Base-by-base conservation (phyloP, 92 coral and sea anemone genomes). In the Nematostella vectensis region DNA sequence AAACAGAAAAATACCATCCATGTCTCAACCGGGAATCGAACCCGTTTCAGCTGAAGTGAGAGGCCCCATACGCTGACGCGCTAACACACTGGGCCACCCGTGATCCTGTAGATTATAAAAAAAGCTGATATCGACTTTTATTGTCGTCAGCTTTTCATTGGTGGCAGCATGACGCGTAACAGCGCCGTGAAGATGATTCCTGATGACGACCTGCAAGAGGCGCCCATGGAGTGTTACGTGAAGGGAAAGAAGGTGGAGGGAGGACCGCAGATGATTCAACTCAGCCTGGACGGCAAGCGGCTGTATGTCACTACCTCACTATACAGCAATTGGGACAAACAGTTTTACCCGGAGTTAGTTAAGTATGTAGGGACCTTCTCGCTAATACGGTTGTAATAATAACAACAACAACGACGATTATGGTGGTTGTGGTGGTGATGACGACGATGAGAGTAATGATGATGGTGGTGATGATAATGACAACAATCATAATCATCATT, bases 261-360 rank as follows among this genome's bases (percentile, higher is more conserved):
- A 36, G 91, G 95, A 24, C 85, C 98, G 18, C 98, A 91, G 67
- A 91, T 91, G 98, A 91, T 91, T 50, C 98, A 91, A 40, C 72
- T 78, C 49, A 91, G 98, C 63, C 74, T 91, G 68, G 98, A 91
- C 47, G 98, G 98, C 47, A 91, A 82, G 60, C 74, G 98, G 53
- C 82, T 91, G 4, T 86, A 86, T 58, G 89, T 78, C 26, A 81
- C 96, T 13, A 91, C 96, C 47, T 91, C 98, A 16, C 73, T 91
- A 48, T 86, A 76, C 80, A 91, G 98, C 63, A 59, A 58, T 24
- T 91, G 98, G 98, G 96, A 91, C 79, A 86, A 91, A 31, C 98
- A 91, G 72, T 91, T 91, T 63, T 91, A 91, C 63, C 98, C 98
- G 15, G 71, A 82, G 31, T 47, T 91, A 33, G 56, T 55, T 64